Conservation (phyloP, 1,140 invertebrate species). For the Calephelis nemesis region DNA sequence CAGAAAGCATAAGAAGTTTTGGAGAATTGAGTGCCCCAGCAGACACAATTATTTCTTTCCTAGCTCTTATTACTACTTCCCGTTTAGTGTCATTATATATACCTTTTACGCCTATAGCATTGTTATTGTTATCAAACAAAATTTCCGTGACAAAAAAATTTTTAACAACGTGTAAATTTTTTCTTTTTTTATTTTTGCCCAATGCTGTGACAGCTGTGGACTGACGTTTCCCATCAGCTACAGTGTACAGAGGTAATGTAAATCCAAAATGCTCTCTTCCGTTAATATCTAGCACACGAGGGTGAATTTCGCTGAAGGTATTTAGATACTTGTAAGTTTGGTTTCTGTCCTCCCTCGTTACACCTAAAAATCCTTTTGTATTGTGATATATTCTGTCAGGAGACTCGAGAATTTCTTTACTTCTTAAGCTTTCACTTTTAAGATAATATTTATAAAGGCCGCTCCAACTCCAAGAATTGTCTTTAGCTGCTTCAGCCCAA, state of each 20-base stretch:
- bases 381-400: slow-evolving; percentile 27
- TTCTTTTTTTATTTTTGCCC: slow-evolving; percentile 67
- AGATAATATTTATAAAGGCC: slow-evolving; percentile 32
- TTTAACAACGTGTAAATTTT: slow-evolving; percentile 72
- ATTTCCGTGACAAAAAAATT: slow-evolving; percentile 59
- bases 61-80: slow-evolving; percentile 73
- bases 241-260: slow-evolving; percentile 69
- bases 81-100: slow-evolving; percentile 58
- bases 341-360: slow-evolving; percentile 27
- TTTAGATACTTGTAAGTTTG: slow-evolving; percentile 31
- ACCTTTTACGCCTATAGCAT: slow-evolving; percentile 68
- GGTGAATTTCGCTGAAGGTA: slow-evolving; percentile 37
- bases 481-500: slow-evolving; percentile 34
- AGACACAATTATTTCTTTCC: slow-evolving; percentile 29
- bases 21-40: slow-evolving; percentile 78
- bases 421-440: slow-evolving; percentile 35
- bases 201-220: slow-evolving; percentile 81
- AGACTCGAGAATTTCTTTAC: slow-evolving; percentile 24
- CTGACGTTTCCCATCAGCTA: slow-evolving; percentile 80
- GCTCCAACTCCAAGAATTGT: slow-evolving; percentile 33
- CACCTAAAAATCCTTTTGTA: slow-evolving; percentile 32
- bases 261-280: slow-evolving; percentile 38
- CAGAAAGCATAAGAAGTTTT: too few relatives aligned
- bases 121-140: slow-evolving; percentile 82
- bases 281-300: slow-evolving; percentile 37